Evolutionary conservation across 2,888 invertebrate genomes (phyloP), one percentile per base, ranked within the genome.

Genomic region (Eupeodes luniger): DNA sequence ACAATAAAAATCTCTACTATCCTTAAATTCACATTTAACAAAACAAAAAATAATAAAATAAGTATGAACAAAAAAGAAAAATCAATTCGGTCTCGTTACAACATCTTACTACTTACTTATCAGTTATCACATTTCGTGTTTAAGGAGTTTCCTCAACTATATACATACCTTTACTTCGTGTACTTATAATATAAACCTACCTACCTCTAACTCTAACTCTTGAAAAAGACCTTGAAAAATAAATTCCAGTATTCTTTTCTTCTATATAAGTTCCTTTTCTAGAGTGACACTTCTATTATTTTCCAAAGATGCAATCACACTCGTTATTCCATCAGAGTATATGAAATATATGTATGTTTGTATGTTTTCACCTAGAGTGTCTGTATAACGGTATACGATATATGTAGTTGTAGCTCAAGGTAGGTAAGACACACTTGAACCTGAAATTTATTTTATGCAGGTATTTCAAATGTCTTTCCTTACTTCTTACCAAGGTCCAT

Each of bases 221-320:
- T 27, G 2, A 27, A 14, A 44, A 14, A 47, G 64, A 64, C 44
- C 64, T 64, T 64, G 64, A 47, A 64, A 64, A 64, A 64, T 64
- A 64, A 64, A 47, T 64, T 47, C 64, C 44, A 64, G 4, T 44
- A 44, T 19, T 64, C 11, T 47, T 7, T 27, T 64, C 44, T 27
- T 2, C 19, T 19, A 9, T 40, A 40, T 40, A 40, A 64, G 10
- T 47, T 67, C 11, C 34, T 36, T 47, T 67, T 5, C 34, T 36
- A 16, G 70, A 55, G 6, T 53, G 16, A 72, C 72, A 47, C 27
- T 59, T 5, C 36, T 72, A 47, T 72, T 72, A 57, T 72, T 72
- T 59, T 34, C 27, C 16, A 47, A 40, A 57, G 27, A 47, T 57
- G 47, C 57, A 57, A 72, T 72, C 57, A 59, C 47, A 57, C 53